These are phyloP conservation scores for Arctocebus calabarensis DNA, from an alignment of 2,797 vertebrate species.

Conservation along the genomic window DNA sequence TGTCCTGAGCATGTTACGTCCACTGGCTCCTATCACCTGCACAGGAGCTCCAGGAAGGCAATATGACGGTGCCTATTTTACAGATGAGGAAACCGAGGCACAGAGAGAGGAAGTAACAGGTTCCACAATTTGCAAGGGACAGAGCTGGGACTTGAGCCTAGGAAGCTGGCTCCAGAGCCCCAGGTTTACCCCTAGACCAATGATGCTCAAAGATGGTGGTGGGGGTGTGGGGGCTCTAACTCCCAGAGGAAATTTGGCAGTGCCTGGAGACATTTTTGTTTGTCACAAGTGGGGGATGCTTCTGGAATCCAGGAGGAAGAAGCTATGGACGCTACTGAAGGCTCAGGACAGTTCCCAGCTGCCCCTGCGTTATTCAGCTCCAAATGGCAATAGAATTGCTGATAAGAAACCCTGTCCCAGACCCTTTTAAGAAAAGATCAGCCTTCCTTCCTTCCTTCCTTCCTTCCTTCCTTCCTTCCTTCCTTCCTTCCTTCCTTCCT, in stretches of 20 bases:
- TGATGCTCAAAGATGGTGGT: background rate
- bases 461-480: background rate
- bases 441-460: background rate
- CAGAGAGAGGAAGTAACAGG: background rate
- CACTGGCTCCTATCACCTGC: background rate
- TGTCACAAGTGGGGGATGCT: background rate
- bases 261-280: background rate
- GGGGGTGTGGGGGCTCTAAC: background rate
- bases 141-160: background rate
- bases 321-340: background rate
- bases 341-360: background rate
- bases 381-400: background rate
- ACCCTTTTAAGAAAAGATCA: background rate
- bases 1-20: fast-evolving
- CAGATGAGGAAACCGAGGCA: background rate
- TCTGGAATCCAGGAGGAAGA: background rate
- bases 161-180: background rate
- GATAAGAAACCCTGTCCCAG: background rate
- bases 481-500: background rate
- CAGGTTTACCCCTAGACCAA: too few species aligned
- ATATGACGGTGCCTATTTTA: background rate
- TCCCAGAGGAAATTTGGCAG: background rate
- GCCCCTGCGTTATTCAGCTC: background rate
- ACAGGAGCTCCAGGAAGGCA: background rate
- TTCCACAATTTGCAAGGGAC: background rate